A percentile compares a stretch with the other conserved stretches of the same genome.
phyloP scores from a whole-genome alignment of 1,140 invertebrate genomes.

The Arctopsyche grandis region DNA sequence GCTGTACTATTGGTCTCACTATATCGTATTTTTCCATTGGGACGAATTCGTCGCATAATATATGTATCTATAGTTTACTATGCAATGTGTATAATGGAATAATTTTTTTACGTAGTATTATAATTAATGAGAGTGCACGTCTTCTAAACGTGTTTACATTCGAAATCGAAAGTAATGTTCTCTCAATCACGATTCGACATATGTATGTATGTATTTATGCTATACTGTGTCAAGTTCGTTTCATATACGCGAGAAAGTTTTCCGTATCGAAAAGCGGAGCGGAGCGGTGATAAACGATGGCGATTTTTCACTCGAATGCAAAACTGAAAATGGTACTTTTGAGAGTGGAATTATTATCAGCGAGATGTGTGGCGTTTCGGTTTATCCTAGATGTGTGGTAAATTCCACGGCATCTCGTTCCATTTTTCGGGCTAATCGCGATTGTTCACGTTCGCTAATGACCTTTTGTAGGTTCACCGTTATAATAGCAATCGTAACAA shows the following conservation, averaged over 20 bases:
- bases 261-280: background rate
- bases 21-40: background rate
- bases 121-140: background rate
- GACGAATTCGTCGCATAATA: background rate
- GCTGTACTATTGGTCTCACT: too few relatives aligned
- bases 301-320: background rate
- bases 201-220: too few relatives aligned
- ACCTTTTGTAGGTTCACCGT: constrained; percentile 6
- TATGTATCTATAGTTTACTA: background rate
- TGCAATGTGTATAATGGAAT: background rate
- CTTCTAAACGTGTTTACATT: constrained; percentile 3
- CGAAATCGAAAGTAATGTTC: constrained; percentile 37
- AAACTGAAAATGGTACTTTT: background rate
- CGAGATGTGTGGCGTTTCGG: too few relatives aligned
- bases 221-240: constrained; percentile 21
- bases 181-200: constrained; percentile 38
- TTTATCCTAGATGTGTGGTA: background rate
- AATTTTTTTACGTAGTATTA: background rate
- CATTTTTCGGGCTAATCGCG: background rate
- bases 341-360: background rate
- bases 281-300: background rate
- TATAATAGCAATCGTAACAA: constrained; percentile 12
- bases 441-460: constrained; percentile 19
- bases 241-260: constrained; percentile 16
- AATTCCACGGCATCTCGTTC: background rate